Percentiles rank a stretch among this genome's conserved stretches.
Conservation (phyloP, 2,113 vertebrate species). For the Nanger granti region DNA sequence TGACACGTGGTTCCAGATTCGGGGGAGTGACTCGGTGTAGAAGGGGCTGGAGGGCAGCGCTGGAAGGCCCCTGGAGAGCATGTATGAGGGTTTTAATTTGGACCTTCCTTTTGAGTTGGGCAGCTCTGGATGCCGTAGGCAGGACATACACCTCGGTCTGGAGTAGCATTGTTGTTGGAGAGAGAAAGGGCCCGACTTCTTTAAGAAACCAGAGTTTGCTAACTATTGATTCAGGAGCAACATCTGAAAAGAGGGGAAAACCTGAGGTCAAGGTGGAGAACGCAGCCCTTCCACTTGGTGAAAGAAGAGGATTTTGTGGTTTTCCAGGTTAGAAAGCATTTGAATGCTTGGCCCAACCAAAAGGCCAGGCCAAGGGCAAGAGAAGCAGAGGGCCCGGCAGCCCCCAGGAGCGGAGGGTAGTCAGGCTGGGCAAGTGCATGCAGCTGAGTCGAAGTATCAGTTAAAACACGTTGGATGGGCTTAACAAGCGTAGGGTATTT, state of each 20-base stretch:
- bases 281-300: neutral
- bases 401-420: fast-evolving
- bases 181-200: neutral
- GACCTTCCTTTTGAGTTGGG: neutral
- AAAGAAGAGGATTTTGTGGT: neutral
- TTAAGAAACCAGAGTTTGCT: neutral
- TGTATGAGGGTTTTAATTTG: neutral
- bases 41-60: neutral
- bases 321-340: neutral
- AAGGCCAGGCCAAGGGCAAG: neutral
- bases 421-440: neutral
- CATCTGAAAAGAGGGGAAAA: neutral
- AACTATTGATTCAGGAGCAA: neutral
- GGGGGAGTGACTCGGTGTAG: fast-evolving
- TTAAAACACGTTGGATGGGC: neutral
- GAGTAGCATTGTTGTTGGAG: fast-evolving
- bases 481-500: neutral
- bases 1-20: neutral
- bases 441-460: neutral
- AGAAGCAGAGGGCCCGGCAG: neutral
- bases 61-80: neutral
- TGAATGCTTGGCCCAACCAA: too few species aligned
- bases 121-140: neutral
- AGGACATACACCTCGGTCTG: neutral
- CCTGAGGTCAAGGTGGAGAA: neutral